Evolutionary conservation across 1,140 invertebrate genomes (phyloP), one percentile per base, ranked within the genome.

Genomic region (Drosophila persimilis): DNA sequence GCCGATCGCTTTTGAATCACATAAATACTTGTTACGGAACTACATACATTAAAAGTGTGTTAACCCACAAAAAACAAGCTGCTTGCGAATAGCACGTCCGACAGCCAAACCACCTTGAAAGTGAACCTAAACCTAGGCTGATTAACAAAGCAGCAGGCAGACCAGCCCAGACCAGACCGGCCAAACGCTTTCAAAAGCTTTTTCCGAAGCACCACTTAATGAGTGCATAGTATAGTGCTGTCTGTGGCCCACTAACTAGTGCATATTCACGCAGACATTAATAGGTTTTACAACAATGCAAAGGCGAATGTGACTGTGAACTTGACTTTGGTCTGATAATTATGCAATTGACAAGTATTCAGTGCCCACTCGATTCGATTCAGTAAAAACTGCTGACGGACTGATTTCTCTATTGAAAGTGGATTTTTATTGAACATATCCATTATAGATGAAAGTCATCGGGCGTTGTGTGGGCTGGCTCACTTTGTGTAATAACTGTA

Each of bases 401-500:
- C 3, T 43, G 24, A 41, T 54, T 39, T 41, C 50, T 73, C 62
- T 20, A 44, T 53, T 44, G 35, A n/a, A 47, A 6, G 11, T 17
- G 1, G 31, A 0, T 35, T 58, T 9, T 44, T 6, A 24, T 4
- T 3, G 8, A 39, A 39, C 11, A 39, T 24, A 20, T 53, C 15
- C 3, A 20, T 85, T 45, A 74, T 46, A 57, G 63, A 31, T 71
- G 41, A 15, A 63, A 59, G 50, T 81, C 67, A 60, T 85, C 69
- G 22, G 73, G 47, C 4, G 73, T 73, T n/a, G 67, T 45, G 55
- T 57, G 61, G 15, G 39, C 39, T 6, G 69, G 63, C 15, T 85
- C 80, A 47, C 80, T 81, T 31, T 86, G 57, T 0, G 80, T 85
- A 13, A 85, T 80, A 0, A 85, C 81, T 6, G 17, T 47, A 7